Conservation (phyloP, 2,888 invertebrate genomes). For the Drosophila nigricruria region DNA sequence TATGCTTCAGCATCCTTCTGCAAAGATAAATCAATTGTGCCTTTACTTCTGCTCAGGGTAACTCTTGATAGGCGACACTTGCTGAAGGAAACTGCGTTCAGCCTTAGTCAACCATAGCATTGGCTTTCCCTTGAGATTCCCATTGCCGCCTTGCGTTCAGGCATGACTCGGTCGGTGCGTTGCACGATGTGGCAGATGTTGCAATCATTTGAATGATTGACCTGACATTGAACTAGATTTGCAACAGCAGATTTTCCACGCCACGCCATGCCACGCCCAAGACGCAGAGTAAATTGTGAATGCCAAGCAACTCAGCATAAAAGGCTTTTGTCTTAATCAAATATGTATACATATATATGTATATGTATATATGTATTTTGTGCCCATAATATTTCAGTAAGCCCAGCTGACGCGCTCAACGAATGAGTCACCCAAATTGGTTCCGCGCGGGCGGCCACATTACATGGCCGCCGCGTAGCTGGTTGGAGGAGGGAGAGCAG, state of each 20-base stretch:
- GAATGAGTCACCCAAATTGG: constrained; percentile 36
- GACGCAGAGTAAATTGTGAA: constrained; percentile 25
- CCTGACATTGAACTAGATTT: constrained; percentile 71
- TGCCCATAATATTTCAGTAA: constrained; percentile 13
- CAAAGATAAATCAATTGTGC: background rate
- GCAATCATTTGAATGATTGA: constrained; percentile 51
- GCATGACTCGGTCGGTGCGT: constrained; percentile 2
- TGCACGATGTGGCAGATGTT: constrained; percentile 28
- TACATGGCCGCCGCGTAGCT: no score
- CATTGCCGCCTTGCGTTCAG: background rate
- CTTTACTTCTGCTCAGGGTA: constrained; percentile 31
- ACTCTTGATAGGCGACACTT: constrained; percentile 10
- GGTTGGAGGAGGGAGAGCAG: constrained; percentile 5
- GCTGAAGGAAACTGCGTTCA: constrained; percentile 16
- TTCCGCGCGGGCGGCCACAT: constrained; percentile 46
- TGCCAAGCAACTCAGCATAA: constrained; percentile 10
- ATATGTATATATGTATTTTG: background rate
- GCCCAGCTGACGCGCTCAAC: constrained; percentile 13
- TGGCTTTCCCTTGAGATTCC: constrained; percentile 42
- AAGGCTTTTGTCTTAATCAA: constrained; percentile 61
- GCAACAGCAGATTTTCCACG: constrained; percentile 28
- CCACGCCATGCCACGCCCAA: constrained; percentile 47
- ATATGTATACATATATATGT: constrained; percentile 8
- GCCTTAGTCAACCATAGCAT: constrained; percentile 11
- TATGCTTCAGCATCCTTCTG: background rate